Evolutionary conservation across 2,797 vertebrate species (phyloP).

Genomic region (Anniella stebbinsi): DNA sequence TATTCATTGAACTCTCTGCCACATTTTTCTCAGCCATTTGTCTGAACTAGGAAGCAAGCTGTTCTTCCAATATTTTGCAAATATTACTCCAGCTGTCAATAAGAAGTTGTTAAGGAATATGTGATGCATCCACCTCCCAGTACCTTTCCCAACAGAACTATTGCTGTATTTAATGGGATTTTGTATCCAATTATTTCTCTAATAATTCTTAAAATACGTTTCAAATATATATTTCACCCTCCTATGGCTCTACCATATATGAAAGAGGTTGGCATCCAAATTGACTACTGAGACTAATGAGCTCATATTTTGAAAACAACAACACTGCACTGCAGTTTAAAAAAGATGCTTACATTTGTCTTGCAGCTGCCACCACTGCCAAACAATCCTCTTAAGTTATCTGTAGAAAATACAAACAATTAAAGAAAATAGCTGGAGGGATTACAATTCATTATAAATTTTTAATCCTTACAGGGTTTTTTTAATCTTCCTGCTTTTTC

Average conservation of each 20-base stretch:
- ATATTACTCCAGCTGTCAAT: neutral
- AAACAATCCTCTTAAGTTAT: slow-evolving; percentile 5
- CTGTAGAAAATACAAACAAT: slow-evolving; percentile 16
- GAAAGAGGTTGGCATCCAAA: slow-evolving; percentile 24
- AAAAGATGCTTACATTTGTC: neutral
- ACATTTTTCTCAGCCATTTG: slow-evolving; percentile 10
- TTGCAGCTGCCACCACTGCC: neutral
- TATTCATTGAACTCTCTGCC: slow-evolving; percentile 6
- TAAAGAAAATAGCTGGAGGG: neutral
- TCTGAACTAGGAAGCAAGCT: neutral
- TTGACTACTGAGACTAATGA: slow-evolving; percentile 12
- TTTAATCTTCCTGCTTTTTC: neutral
- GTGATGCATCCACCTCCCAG: neutral
- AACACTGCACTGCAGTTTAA: neutral
- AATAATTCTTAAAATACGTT: slow-evolving; percentile 19
- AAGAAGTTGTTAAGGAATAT: neutral
- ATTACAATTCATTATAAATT: neutral
- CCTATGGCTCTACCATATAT: neutral
- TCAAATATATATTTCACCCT: slow-evolving; percentile 1
- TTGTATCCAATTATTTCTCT: slow-evolving; percentile 24
- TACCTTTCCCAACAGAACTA: neutral
- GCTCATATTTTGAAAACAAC: neutral
- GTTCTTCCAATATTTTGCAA: slow-evolving; percentile 3
- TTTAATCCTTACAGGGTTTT: neutral
- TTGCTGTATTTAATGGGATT: slow-evolving; percentile 20